Base-by-base conservation (phyloP, 30 jellyfish, hydroid and myxozoan genomes). In the Rhopilema esculentum region DNA sequence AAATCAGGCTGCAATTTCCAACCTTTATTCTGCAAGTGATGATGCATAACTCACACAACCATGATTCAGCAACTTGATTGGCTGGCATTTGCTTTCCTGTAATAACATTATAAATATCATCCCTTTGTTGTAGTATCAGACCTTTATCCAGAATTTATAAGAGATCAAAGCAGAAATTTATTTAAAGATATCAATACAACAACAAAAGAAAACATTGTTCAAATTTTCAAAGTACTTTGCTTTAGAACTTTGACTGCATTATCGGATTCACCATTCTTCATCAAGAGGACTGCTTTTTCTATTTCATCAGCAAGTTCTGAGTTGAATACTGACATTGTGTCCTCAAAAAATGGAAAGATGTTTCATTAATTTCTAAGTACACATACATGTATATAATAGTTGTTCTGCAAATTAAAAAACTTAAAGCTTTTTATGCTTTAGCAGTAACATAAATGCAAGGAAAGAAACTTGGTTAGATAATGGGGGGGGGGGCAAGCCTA, bases 11-110 rank as follows among this genome's bases (percentile, higher is more conserved):
- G 19, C 19, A 51, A 51, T 19, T 51, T 15, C 15, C 19, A 51
- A 73, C 84, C 69, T 73, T 73, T 21, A 73, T 8, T 22, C 7
- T 20, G 25, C 25, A 73, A 21, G 69, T 30, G 32, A 33, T 31
- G 28, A 73, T 73, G 69, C 33, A 73, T 23, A 73, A 2, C n/a
- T 22, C 51, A 33, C 51, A 73, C 0, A 73, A 73, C 69, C 33
- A 33, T 1, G 69, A 73, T 7, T 73, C 70, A 27, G 69, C 28
- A 0, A 33, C 22, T 21, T 31, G 0, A n/a, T 31, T 73, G 27
- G 84, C 4, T 1, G 63, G n/a, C 27, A 1, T 18, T 20, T 30
- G 69, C 57, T 40, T 40, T 40, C 57, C 57, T 40, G 12, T 2
- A 40, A 40, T 12, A 40, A 40, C 9, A 40, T 40, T 12, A 40